Evolutionary conservation across 2,888 invertebrate genomes (phyloP).

Genomic region (Prosapia bicincta): DNA sequence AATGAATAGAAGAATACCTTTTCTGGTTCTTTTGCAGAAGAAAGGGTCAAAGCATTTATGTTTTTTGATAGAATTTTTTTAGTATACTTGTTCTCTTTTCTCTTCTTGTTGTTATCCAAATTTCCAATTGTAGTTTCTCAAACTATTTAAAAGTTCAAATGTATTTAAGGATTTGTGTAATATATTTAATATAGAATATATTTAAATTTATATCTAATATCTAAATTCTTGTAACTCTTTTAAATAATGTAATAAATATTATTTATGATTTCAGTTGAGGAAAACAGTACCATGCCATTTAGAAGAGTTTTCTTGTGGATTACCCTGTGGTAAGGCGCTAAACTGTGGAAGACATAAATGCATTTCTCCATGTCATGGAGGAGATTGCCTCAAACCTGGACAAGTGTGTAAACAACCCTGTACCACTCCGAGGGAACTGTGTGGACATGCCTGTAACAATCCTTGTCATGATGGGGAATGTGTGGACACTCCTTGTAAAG

Average conservation of each 20-base stretch:
- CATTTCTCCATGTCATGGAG: slow-evolving; percentile 73
- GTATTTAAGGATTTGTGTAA: too few relatives aligned
- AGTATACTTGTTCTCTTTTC: too few relatives aligned
- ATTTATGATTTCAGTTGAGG: slow-evolving; percentile 55
- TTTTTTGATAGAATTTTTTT: too few relatives aligned
- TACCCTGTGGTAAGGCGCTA: slow-evolving; percentile 76
- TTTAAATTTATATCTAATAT: too few relatives aligned
- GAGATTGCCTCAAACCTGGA: slow-evolving; percentile 61
- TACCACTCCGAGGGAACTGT: slow-evolving; percentile 58
- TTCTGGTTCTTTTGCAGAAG: too few relatives aligned
- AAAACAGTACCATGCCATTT: slow-evolving; percentile 87
- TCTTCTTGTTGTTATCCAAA: too few relatives aligned
- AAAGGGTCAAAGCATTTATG: too few relatives aligned
- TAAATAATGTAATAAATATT: background rate
- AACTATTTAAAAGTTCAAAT: too few relatives aligned
- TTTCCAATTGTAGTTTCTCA: too few relatives aligned
- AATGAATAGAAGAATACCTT: too few relatives aligned
- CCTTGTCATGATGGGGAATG: slow-evolving; percentile 77
- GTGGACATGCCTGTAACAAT: slow-evolving; percentile 83
- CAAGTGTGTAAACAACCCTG: slow-evolving; percentile 81
- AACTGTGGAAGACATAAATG: slow-evolving; percentile 84
- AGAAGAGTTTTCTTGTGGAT: slow-evolving; percentile 85
- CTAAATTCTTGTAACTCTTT: too few relatives aligned
- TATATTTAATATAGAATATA: too few relatives aligned
- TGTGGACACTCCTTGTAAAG: slow-evolving; percentile 60